Percentiles rank a stretch among this genome's conserved stretches.
Evolutionary conservation across 2,113 vertebrate species (phyloP).

Genomic region (Daubentonia madagascariensis): DNA sequence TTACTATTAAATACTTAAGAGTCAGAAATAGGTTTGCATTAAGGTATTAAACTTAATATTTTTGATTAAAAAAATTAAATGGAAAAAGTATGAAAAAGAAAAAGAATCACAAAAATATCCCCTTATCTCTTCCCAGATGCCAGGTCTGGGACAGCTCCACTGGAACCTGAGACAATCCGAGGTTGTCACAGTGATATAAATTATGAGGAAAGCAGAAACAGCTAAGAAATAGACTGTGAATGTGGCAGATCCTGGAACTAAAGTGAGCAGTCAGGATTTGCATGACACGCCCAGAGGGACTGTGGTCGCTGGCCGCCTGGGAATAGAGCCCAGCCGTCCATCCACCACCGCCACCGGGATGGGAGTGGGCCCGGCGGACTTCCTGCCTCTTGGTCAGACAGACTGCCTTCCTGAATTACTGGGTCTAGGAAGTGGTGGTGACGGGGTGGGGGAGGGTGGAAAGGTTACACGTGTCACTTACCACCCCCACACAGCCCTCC

Average conservation of each 20-base stretch:
- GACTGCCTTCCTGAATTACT: conserved; percentile 49
- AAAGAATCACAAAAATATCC: not conserved
- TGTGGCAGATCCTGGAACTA: not conserved
- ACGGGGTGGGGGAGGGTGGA: not conserved
- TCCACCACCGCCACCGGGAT: not conserved
- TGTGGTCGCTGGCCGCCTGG: not conserved
- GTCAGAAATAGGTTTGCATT: not conserved
- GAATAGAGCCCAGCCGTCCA: not conserved
- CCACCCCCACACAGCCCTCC: not conserved
- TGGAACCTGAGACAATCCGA: not conserved
- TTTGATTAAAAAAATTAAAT: not conserved
- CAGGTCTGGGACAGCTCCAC: not conserved
- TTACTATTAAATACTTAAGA: not conserved
- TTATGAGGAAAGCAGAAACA: not conserved
- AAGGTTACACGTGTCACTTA: not conserved
- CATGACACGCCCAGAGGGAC: not conserved
- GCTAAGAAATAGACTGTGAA: not conserved
- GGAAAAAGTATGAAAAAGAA: not conserved
- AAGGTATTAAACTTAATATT: conserved; percentile 2
- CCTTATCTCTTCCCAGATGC: not conserved
- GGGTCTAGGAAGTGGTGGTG: conserved; percentile 40
- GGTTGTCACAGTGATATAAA: not conserved
- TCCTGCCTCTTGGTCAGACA: conserved; percentile 38
- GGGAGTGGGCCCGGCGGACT: not conserved
- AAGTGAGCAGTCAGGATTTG: not conserved